phyloP scores from a whole-genome alignment of 1,140 invertebrate genomes.

The Spodoptera litura region DNA sequence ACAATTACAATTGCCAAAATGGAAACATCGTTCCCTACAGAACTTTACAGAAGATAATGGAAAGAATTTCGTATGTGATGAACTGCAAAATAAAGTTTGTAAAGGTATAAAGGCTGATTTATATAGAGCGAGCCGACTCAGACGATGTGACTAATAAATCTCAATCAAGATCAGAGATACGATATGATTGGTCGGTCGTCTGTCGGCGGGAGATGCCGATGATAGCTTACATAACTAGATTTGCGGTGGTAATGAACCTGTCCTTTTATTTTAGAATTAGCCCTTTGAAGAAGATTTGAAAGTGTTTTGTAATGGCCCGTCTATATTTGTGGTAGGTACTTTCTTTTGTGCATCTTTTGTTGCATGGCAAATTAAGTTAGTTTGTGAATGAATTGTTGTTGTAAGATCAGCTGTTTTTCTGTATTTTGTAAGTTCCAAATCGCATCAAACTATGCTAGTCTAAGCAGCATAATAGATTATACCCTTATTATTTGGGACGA shows the following conservation, averaged over 20 bases:
- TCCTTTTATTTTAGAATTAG: slow-evolving; percentile 55
- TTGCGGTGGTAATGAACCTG: slow-evolving; percentile 73
- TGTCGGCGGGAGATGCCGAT: slow-evolving; percentile 74
- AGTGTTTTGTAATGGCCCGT: slow-evolving; percentile 30
- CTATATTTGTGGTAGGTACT: background rate
- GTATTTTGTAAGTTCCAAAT: background rate
- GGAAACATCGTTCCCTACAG: slow-evolving; percentile 9
- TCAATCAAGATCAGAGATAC: slow-evolving; percentile 81
- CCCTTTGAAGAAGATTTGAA: slow-evolving; percentile 40
- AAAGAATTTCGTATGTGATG: slow-evolving; percentile 15
- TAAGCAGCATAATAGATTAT: no score
- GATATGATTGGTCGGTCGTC: slow-evolving; percentile 78
- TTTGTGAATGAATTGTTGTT: no score
- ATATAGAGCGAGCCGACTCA: slow-evolving; percentile 65
- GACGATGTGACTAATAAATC: slow-evolving; percentile 79
- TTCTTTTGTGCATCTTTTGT: background rate
- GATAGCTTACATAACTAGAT: slow-evolving; percentile 78
- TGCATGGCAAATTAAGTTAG: background rate
- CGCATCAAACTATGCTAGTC: no score
- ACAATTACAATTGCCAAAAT: slow-evolving; percentile 20
- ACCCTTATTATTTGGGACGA: no score
- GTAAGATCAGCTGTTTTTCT: no score
- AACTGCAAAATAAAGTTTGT: slow-evolving; percentile 54
- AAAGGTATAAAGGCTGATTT: slow-evolving; percentile 67
- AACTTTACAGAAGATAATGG: background rate